Evolutionary conservation across 2,113 vertebrate genomes (phyloP), one percentile per base, ranked within the genome.

Genomic region (Rostratula benghalensis): DNA sequence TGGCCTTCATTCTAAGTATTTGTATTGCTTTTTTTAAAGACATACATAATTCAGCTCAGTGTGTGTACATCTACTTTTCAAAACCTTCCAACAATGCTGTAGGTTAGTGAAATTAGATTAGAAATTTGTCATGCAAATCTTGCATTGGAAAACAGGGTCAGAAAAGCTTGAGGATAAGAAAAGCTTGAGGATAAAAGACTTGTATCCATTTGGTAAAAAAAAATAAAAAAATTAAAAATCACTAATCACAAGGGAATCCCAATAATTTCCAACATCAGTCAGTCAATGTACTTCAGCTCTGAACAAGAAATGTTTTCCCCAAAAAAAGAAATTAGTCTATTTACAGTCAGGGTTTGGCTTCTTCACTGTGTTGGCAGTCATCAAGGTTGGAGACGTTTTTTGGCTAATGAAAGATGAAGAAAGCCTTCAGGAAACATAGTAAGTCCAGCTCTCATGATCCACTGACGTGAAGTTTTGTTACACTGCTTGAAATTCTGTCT

Each of bases 331-430:
- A 86, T 80, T 53, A 92, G 25, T 81, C 71, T 90, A 5, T 80
- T 91, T 85, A 59, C 31, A 80, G n/a, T 77, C 78, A 50, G 45
- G 76, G 68, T 18, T 59, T 94, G 45, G 22, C 45, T 82, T 76
- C 84, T 87, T 83, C 64, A 65, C 59, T 33, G 27, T 20, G 25
- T 14, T 95, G 71, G 79, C 78, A 92, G 71, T 50, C 56, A 60
- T 41, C 16, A 73, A 25, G 1, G 16, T 48, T 91, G 74, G 45
- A 91, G 35, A 64, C 57, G 33, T 53, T 76, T 77, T 80, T 92
- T 92, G 71, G 64, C 76, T 74, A 93, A 54, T 39, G 63, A 81
- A 94, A 93, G 75, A 80, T 83, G 79, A 88, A 68, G 39, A 76
- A 86, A 86, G 60, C 71, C 59, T 88, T 89, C 54, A 35, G 61